Evolutionary conservation across 1,140 invertebrate genomes (phyloP).

Genomic region (Solen grandis): DNA sequence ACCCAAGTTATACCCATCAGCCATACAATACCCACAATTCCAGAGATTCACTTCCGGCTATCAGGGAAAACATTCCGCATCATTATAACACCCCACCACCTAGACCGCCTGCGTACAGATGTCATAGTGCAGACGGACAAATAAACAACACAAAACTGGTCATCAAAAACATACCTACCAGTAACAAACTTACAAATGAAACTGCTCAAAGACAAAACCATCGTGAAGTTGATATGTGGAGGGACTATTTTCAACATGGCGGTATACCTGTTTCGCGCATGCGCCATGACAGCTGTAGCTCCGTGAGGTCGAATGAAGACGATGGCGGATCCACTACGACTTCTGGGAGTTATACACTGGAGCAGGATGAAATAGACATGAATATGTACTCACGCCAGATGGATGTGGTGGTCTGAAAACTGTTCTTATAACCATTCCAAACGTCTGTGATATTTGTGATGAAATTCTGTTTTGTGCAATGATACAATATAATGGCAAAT

Average conservation of each 20-base stretch:
- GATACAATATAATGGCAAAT: no score
- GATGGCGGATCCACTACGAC: slow-evolving; percentile 48
- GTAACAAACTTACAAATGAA: no score
- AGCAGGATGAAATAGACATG: slow-evolving; percentile 29
- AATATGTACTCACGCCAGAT: no score
- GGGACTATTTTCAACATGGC: slow-evolving; percentile 12
- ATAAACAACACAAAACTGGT: background rate
- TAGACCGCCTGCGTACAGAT: background rate
- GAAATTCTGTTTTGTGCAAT: no score
- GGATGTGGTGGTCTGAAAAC: no score
- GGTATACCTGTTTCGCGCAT: slow-evolving; percentile 24
- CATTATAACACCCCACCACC: background rate
- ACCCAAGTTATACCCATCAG: no score
- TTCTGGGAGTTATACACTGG: slow-evolving; percentile 53
- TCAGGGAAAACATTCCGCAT: background rate
- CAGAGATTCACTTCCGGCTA: background rate
- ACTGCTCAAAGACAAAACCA: no score
- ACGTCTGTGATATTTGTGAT: no score
- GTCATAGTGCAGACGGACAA: background rate
- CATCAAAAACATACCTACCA: slow-evolving; percentile 31
- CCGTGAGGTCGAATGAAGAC: slow-evolving; percentile 48
- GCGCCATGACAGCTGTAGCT: slow-evolving; percentile 52
- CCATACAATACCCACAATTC: background rate
- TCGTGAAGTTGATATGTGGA: background rate
- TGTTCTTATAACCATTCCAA: no score